Evolutionary conservation across 2,888 invertebrate species (phyloP), one percentile per base, ranked within the genome.

Genomic region (Aromia moschata): DNA sequence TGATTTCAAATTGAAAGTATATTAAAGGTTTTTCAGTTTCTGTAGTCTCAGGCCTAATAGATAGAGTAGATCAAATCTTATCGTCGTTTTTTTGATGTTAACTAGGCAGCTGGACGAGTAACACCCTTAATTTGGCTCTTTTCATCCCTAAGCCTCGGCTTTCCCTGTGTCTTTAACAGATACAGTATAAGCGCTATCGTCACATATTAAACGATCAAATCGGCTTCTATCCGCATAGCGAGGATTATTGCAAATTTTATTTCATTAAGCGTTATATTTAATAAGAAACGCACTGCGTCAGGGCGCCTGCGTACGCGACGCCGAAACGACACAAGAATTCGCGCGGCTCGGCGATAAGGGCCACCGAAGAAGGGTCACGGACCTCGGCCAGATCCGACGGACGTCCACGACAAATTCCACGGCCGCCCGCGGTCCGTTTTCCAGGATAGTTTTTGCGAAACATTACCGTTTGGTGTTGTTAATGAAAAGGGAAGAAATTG

Each of bases 221-320:
- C n/a, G n/a, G n/a, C n/a, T n/a, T n/a, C n/a, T n/a, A n/a, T n/a
- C n/a, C n/a, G n/a, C n/a, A n/a, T n/a, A n/a, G n/a, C n/a, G n/a
- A n/a, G 33, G n/a, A 16, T 11, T 36, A 37, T 36, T 70, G 37
- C 41, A 58, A 41, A 52, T 56, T 56, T 60, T 56, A 56, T 56
- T 31, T 33, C 45, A 43, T 31, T 30, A 16, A n/a, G n/a, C 7
- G 25, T 25, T 7, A 25, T 31, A 53, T 60, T 56, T 54, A 56
- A 56, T 59, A 62, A 62, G 46, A 56, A 62, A 59, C 62, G 62
- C 62, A 62, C 14, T 56, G 62, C 58, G 56, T 49, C 62, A 47
- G 30, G 30, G 31, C 58, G 56, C 47, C 37, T 62, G 62, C 58
- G 62, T 53, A 56, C 36, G 31, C 25, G 47, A 20, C 15, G 53